Percentiles rank a stretch among this genome's conserved stretches.
Evolutionary conservation across 1,140 invertebrate genomes (phyloP).

Genomic region (Papilio polyxenes): DNA sequence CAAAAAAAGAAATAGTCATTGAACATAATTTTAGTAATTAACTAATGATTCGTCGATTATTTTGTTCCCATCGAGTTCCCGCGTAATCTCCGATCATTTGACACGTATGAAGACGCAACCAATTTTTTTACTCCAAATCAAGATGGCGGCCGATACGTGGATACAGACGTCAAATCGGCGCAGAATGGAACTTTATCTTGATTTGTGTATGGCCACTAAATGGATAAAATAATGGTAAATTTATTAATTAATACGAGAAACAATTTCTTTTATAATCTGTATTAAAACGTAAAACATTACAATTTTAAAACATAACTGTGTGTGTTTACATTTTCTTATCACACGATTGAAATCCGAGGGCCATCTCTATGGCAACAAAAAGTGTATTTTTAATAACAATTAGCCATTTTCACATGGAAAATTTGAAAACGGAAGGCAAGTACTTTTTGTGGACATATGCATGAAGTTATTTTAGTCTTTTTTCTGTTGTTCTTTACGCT

Average conservation of each 20-base stretch:
- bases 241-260: neutral
- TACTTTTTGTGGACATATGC: too few species aligned
- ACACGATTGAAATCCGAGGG: too few species aligned
- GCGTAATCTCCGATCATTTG: slow-evolving; percentile 49
- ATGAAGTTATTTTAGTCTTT: too few species aligned
- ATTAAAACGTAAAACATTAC: neutral
- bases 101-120: slow-evolving; percentile 45
- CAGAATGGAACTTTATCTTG: slow-evolving; percentile 52
- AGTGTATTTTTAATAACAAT: too few species aligned
- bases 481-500: neutral
- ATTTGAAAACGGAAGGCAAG: too few species aligned
- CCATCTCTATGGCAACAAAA: too few species aligned
- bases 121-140: slow-evolving; percentile 46
- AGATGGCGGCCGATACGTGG: slow-evolving; percentile 57
- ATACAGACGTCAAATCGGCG: slow-evolving; percentile 56
- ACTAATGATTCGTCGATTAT: slow-evolving; percentile 48
- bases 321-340: too few species aligned
- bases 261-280: neutral
- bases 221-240: neutral
- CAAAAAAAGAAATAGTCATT: slow-evolving; percentile 19
- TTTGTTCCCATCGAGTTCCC: slow-evolving; percentile 42
- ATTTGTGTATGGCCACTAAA: slow-evolving; percentile 44
- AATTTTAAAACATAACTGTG: too few species aligned
- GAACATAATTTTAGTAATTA: neutral
- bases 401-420: too few species aligned